phyloP scores from a whole-genome alignment of 2,888 invertebrate species.

The Crepidodera aurea region DNA sequence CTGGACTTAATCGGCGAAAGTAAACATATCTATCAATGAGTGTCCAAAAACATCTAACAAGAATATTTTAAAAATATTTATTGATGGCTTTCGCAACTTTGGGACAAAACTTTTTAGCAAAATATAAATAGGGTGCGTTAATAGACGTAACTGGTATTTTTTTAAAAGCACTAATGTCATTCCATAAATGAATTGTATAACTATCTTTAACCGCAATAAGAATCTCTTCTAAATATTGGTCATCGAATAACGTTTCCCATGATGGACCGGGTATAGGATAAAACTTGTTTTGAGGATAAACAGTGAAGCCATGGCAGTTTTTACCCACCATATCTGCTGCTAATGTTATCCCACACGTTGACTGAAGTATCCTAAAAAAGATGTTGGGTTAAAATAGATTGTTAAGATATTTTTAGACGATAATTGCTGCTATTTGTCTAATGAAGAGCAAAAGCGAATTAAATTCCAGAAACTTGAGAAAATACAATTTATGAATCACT shows the following conservation, averaged over 20 bases:
- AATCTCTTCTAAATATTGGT: conserved; percentile 57
- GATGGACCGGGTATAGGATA: conserved; percentile 72
- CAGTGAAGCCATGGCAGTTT: conserved; percentile 69
- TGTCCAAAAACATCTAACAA: no score
- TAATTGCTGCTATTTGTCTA: no score
- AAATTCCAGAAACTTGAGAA: no score
- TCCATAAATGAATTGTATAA: conserved; percentile 67
- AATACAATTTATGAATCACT: no score
- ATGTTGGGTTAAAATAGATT: no score
- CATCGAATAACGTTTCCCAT: conserved; percentile 69
- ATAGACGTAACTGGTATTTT: conserved; percentile 58
- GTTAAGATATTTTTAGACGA: no score
- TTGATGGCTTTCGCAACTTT: conserved; percentile 54
- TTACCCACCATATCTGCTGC: conserved; percentile 64
- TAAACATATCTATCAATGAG: no score
- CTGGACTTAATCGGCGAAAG: no score
- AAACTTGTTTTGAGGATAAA: conserved; percentile 70
- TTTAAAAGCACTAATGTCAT: conserved; percentile 62
- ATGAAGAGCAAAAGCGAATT: no score
- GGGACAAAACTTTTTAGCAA: conserved; percentile 65
- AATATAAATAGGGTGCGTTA: conserved; percentile 62
- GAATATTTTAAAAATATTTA: neutral
- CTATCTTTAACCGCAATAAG: conserved; percentile 58
- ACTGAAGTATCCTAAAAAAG: conserved; percentile 63
- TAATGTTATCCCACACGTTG: conserved; percentile 65